Conservation (phyloP, 2,888 invertebrate genomes). For the Macaria liturata region DNA sequence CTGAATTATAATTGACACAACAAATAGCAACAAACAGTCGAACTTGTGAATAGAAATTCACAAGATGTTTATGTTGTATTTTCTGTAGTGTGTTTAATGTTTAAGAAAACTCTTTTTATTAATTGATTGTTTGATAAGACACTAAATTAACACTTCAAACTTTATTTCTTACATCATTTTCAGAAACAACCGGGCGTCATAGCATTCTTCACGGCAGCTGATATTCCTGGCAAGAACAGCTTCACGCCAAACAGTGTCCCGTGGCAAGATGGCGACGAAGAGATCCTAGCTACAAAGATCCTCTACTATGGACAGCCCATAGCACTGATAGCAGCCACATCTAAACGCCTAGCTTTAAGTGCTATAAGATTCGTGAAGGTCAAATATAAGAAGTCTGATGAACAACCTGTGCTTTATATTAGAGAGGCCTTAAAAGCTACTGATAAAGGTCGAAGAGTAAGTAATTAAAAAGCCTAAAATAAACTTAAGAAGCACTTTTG, state of each 20-base stretch:
- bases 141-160: too few species aligned
- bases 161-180: conserved; percentile 25
- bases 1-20: too few species aligned
- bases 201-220: conserved; percentile 85
- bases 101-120: too few species aligned
- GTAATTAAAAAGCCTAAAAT: conserved; percentile 18
- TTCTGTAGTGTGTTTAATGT: too few species aligned
- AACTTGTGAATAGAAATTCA: too few species aligned
- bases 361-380: conserved; percentile 75
- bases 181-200: conserved; percentile 87
- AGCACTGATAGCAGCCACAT: conserved; percentile 88
- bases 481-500: too few species aligned
- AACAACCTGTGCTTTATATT: conserved; percentile 68
- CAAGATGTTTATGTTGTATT: too few species aligned
- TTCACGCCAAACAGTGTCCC: conserved; percentile 71
- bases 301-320: conserved; percentile 88
- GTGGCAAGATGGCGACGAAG: conserved; percentile 66
- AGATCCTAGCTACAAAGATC: conserved; percentile 81
- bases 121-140: too few species aligned
- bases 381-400: conserved; percentile 73
- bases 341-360: conserved; percentile 66
- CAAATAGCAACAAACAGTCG: too few species aligned
- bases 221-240: conserved; percentile 88
- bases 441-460: conserved; percentile 67
- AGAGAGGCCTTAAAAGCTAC: conserved; percentile 77